Percentiles rank a stretch among this genome's conserved stretches.
Conservation (phyloP, 2,888 invertebrate genomes). For the Hedya salicella region DNA sequence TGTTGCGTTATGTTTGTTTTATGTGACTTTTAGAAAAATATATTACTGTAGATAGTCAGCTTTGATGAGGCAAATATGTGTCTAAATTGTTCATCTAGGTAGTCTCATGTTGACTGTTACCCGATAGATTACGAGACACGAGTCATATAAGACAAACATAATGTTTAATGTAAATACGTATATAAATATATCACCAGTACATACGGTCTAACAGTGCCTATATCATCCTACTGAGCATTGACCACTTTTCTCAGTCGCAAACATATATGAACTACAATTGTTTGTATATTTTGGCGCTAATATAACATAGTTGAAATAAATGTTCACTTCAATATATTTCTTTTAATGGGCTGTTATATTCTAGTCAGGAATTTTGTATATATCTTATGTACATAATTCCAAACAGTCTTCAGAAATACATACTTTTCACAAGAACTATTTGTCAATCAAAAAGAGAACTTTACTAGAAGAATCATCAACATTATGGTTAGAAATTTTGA, state of each 20-base stretch:
- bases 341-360: conserved; percentile 16
- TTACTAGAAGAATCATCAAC: too few species aligned
- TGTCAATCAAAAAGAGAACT: too few species aligned
- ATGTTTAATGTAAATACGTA: conserved; percentile 33
- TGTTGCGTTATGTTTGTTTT: conserved; percentile 49
- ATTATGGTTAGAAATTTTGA: background rate
- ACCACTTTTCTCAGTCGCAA: conserved; percentile 17
- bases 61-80: background rate
- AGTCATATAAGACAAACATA: conserved; percentile 34
- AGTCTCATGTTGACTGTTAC: background rate
- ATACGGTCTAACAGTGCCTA: conserved; percentile 45
- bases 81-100: conserved; percentile 1
- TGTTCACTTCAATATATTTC: conserved; percentile 24
- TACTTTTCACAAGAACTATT: conserved; percentile 2
- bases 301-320: conserved; percentile 25
- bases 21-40: conserved; percentile 23
- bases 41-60: conserved; percentile 5
- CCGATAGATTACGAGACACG: background rate
- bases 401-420: conserved; percentile 21
- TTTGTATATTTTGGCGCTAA: conserved; percentile 33
- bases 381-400: conserved; percentile 28
- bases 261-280: conserved; percentile 18
- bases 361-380: conserved; percentile 26
- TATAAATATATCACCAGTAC: conserved; percentile 44
- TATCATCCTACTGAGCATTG: conserved; percentile 26